phyloP scores from a whole-genome alignment of 2,888 invertebrate genomes.

The Acanthosepion pharaonis region DNA sequence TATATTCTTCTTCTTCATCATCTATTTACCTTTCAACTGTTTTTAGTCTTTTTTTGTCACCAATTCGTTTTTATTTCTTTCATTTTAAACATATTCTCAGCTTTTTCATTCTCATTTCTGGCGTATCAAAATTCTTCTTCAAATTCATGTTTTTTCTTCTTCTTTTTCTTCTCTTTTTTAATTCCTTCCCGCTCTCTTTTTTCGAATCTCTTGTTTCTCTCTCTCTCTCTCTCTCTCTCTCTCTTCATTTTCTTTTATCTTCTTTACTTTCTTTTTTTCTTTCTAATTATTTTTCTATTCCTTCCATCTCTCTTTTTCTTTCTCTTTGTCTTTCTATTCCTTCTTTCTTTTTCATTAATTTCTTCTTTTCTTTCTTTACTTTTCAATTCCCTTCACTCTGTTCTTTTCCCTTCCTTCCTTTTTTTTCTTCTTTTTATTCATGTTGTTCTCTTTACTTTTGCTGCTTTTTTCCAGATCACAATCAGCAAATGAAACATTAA shows the following conservation, averaged over 20 bases:
- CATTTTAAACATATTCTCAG: too few species aligned
- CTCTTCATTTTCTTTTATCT: too few species aligned
- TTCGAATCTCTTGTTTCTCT: neutral
- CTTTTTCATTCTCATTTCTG: too few species aligned
- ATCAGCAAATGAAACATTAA: neutral
- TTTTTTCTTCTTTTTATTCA: neutral
- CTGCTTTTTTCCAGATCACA: neutral
- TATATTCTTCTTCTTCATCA: too few species aligned
- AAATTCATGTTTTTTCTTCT: neutral
- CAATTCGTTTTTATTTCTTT: too few species aligned
- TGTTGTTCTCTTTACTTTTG: neutral
- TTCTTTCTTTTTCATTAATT: neutral
- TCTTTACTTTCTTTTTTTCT: neutral
- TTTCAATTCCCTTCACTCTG: neutral
- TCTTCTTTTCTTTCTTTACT: neutral
- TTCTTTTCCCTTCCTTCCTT: neutral
- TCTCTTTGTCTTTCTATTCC: neutral
- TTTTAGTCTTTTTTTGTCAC: too few species aligned
- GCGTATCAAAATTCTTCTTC: neutral
- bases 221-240: fast-evolving
- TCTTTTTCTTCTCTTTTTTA: neutral
- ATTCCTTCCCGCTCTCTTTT: neutral
- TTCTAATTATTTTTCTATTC: neutral
- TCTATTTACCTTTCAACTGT: too few species aligned
- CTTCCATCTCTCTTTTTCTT: neutral